These are phyloP conservation scores for Dorcus parallelipipedus DNA, from an alignment of 2,888 invertebrate genomes.

Conservation along the genomic window DNA sequence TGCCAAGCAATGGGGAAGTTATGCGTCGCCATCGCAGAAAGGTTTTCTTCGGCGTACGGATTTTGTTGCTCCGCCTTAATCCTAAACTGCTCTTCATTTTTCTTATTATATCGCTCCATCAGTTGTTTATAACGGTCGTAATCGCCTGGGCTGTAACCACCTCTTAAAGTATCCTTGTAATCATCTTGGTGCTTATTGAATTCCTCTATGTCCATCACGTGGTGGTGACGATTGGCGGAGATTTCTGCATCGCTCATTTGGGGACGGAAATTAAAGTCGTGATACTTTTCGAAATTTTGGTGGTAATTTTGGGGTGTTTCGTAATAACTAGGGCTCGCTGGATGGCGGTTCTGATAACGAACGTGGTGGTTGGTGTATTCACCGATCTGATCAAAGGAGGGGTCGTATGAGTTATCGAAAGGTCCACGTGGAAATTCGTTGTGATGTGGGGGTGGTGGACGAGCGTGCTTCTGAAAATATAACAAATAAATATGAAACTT, in stretches of 20 bases:
- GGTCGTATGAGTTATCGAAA: not conserved
- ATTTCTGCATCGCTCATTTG: no score
- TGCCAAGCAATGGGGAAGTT: not conserved
- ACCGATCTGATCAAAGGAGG: not conserved
- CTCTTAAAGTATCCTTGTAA: not conserved
- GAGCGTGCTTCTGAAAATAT: not conserved
- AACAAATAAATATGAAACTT: no score
- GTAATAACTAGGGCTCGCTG: not conserved
- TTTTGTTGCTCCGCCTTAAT: not conserved
- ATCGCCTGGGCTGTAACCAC: not conserved
- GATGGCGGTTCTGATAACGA: not conserved
- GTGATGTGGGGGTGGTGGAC: not conserved
- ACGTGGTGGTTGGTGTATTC: not conserved
- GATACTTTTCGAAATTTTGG: not conserved
- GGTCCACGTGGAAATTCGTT: not conserved
- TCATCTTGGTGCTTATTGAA: not conserved
- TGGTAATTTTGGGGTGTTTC: not conserved
- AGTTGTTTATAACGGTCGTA: conserved; percentile 3
- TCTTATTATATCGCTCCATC: conserved; percentile 9
- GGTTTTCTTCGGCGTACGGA: not conserved
- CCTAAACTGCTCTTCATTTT: conserved; percentile 7
- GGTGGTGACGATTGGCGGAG: not conserved
- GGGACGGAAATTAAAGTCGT: not conserved
- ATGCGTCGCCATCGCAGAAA: not conserved
- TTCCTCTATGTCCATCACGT: not conserved